Evolutionary conservation across 1,140 invertebrate genomes (phyloP), one percentile per base, ranked within the genome.

Genomic region (Pseudomyrmex cubaensis): DNA sequence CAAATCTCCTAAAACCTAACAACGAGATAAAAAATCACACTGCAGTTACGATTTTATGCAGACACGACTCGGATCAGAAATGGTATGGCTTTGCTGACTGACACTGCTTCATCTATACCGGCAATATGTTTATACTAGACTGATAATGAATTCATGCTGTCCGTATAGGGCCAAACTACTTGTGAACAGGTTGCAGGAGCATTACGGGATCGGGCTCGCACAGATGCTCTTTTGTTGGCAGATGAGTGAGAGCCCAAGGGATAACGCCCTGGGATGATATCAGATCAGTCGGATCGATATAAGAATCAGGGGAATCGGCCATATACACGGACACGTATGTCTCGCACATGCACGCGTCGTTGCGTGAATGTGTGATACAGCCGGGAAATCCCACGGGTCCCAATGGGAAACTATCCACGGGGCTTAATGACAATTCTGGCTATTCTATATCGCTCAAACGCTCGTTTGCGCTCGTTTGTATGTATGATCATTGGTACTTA

Each of bases 51-150:
- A 22, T 46, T 35, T 35, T 35, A 46, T 17, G 35, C 17, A 83
- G 57, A 56, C 56, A 72, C 44, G 66, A 64, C 35, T 74, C 72
- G 75, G 56, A 67, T 75, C 10, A 67, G 62, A 84, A 76, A 52
- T 46, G 20, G 20, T 20, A 67, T 70, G 56, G 61, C 78, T 67
- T 82, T 25, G 74, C 62, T 89, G 85, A 89, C 85, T 91, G 90
- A 90, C 92, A 90, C 86, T 80, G 64, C n/a, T 74, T 75, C 78
- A 66, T 61, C 67, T 63, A 56, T 87, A 82, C 77, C 64, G 88
- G 90, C 94, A 94, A 94, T 94, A 94, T 94, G 94, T 94, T 94
- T 94, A 93, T 92, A 94, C 94, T 94, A 94, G 91, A 64, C 88
- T 88, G 91, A 93, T 94, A 94, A 94, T 94, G 93, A 94, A 93